Base-by-base conservation (phyloP, 2,113 vertebrate species). In the Columba livia region DNA sequence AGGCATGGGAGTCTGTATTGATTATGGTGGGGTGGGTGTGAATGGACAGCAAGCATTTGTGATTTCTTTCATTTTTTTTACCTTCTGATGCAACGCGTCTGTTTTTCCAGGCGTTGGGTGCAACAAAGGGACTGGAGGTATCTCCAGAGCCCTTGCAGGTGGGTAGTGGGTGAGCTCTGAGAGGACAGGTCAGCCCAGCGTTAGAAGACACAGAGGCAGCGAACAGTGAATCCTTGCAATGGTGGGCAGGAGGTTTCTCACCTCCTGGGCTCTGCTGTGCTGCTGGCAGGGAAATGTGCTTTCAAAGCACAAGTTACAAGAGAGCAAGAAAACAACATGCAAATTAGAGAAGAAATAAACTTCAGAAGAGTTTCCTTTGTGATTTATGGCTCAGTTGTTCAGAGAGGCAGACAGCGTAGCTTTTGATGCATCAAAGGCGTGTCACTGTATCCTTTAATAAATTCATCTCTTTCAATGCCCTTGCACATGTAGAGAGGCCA, bases 241-340 rank as follows among this genome's bases (percentile, higher is more conserved):
- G 73, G 72, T 91, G 67, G 47, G 91, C 85, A 42, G 85, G 72
- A 96, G 82, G 25, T 71, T 93, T 86, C 94, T 96, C 82, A 50
- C 83, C 65, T 96, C 60, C 62, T 1, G 0, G 54, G 93, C 83
- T 85, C 82, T 58, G 51, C 79, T 71, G 85, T 66, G 86, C 88
- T 95, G 79, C 92, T 94, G 90, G 88, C 90, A 95, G 85, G 83
- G 86, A 94, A 96, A 90, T 86, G 90, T 86, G 88, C 90, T 95
- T 95, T 95, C 83, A 96, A 94, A 93, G 90, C 92, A 75, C 83
- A 58, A 13, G 90, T 72, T 85, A 86, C 44, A 67, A 81, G 81
- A 95, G 69, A 86, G 66, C 82, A 84, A 70, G 88, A 92, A 96
- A 96, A 93, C 80, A 94, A 84, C 80, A 92, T 96, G 88, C 86